phyloP scores from a whole-genome alignment of 2,797 vertebrate species.

The Pipistrellus nathusii region DNA sequence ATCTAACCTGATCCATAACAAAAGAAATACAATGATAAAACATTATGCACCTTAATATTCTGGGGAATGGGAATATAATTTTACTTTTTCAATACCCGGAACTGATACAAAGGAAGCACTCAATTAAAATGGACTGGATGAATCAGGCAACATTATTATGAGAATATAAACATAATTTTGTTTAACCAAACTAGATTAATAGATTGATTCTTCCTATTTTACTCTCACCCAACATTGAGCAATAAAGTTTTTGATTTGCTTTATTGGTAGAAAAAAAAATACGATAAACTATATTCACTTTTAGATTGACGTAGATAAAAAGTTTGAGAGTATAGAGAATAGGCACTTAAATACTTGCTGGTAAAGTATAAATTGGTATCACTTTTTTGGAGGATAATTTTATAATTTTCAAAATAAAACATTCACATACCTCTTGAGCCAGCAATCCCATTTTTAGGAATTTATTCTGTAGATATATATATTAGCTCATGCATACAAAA shows the following conservation, averaged over 20 bases:
- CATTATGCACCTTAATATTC: neutral
- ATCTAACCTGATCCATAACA: neutral
- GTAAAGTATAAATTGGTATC: neutral
- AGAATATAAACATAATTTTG: neutral
- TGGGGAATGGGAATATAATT: neutral
- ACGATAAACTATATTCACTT: slow-evolving; percentile 27
- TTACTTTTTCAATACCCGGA: neutral
- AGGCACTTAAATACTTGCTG: neutral
- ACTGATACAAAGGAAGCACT: neutral
- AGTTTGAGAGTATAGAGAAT: slow-evolving; percentile 9
- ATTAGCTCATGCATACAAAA: neutral
- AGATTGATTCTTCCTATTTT: neutral
- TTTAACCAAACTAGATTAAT: neutral
- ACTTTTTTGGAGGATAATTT: slow-evolving; percentile 24
- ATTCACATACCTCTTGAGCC: neutral
- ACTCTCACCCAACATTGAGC: neutral
- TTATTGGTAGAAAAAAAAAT: neutral
- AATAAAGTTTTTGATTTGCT: neutral
- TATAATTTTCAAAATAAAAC: slow-evolving; percentile 49
- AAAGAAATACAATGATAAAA: slow-evolving; percentile 52
- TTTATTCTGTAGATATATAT: neutral
- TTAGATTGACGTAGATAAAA: slow-evolving; percentile 40
- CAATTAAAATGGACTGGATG: neutral
- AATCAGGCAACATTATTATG: neutral
- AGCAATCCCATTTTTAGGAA: slow-evolving; percentile 46